A percentile compares a stretch with the other conserved stretches of the same genome.
Conservation (phyloP, 2,888 invertebrate genomes). For the Stegophylla sp. region DNA sequence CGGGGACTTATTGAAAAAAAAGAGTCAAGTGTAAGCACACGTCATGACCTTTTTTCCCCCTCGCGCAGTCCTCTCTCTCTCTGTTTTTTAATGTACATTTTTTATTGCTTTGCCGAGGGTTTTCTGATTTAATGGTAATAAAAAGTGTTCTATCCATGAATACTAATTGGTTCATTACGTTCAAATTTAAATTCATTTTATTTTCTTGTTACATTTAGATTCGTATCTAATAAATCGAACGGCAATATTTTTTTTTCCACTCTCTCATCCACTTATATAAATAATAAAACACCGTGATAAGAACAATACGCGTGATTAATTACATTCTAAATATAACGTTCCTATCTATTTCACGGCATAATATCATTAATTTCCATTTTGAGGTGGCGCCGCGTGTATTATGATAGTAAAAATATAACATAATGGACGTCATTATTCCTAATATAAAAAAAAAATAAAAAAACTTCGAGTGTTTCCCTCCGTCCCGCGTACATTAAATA, state of each 20-base stretch:
- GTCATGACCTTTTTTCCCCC: slow-evolving; percentile 40
- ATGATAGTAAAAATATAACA: not conserved
- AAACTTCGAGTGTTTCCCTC: slow-evolving; percentile 8
- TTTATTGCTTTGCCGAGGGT: slow-evolving; percentile 43
- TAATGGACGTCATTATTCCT: slow-evolving; percentile 27
- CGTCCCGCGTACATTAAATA: too few species aligned
- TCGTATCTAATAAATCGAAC: slow-evolving; percentile 50
- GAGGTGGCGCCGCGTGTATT: not conserved
- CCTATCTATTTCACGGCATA: not conserved
- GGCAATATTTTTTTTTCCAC: slow-evolving; percentile 23
- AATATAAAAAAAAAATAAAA: slow-evolving; percentile 1
- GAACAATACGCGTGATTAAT: slow-evolving; percentile 28
- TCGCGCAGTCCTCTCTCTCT: not conserved
- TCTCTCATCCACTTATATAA: slow-evolving; percentile 18
- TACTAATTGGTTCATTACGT: slow-evolving; percentile 57
- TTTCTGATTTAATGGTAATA: slow-evolving; percentile 57
- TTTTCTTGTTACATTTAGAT: slow-evolving; percentile 51
- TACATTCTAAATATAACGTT: slow-evolving; percentile 27
- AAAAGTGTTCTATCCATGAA: slow-evolving; percentile 54
- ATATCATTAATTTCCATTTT: slow-evolving; percentile 14
- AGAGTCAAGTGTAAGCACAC: slow-evolving; percentile 55
- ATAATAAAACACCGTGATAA: slow-evolving; percentile 1
- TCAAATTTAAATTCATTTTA: slow-evolving; percentile 49
- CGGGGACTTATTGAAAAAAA: slow-evolving; percentile 56
- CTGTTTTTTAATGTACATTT: slow-evolving; percentile 52